Evolutionary conservation across 2,888 invertebrate species (phyloP), one percentile per base, ranked within the genome.

Genomic region (Psococerastis gibbosa): DNA sequence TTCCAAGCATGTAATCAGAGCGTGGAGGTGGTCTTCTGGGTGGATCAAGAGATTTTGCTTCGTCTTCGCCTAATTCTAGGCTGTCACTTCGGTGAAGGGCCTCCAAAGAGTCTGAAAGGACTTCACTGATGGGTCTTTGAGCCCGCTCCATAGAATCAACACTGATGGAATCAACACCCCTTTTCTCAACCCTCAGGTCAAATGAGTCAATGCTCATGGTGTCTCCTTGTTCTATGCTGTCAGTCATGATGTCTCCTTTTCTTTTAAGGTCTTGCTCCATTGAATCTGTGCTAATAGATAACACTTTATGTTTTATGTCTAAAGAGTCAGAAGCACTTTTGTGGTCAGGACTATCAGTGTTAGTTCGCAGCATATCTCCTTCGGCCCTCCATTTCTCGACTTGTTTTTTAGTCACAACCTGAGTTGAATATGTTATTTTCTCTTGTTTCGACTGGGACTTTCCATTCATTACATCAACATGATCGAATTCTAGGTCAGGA

Each of bases 281-380:
- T 43, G 78, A 78, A 54, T 79, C 78, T 2, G 72, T 69, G 53
- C 77, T 78, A 22, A 49, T 54, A 33, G 48, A 44, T 18, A 47
- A 43, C 41, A 47, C 49, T 43, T 35, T 34, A 2, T 44, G 43
- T 11, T 27, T 27, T 17, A 38, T 15, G 43, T 50, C 44, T 11
- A 48, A 22, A 23, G 42, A 22, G 32, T 43, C 3, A 43, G 43
- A 23, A 42, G 32, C n/a, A 35, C 32, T 3, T 47, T 5, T 17
- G 46, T 48, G 16, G 44, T 41, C 15, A 50, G 46, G 4, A 33
- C 42, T 8, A 41, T 35, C 2, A 51, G 41, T 33, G 51, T 49
- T 17, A 49, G 43, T 16, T 48, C 50, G 11, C 50, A 47, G 2
- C 44, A 4, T 49, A 54, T 49, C 54, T 48, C 52, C 52, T 18